phyloP scores from a whole-genome alignment of 1,140 invertebrate species.

The Phymorhynchus buccinoides region DNA sequence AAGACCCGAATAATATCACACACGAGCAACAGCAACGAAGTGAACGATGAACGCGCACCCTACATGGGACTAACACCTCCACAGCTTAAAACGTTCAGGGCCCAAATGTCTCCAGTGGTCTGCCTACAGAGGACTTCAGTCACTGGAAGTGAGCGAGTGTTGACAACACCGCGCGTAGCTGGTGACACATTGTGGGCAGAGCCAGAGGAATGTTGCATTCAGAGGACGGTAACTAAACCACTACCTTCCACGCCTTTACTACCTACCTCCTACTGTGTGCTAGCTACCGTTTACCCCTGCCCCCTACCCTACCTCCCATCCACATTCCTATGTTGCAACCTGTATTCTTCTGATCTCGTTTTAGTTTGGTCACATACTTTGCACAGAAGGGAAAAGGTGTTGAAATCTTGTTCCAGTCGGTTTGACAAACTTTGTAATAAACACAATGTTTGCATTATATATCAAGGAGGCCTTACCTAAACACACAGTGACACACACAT shows the following conservation, averaged over 20 bases:
- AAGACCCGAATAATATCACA: no score
- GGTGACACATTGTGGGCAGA: neutral
- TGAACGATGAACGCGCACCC: no score
- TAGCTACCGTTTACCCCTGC: neutral
- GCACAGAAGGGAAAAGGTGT: no score
- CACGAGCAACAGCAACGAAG: no score
- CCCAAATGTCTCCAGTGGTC: no score
- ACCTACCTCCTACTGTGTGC: neutral
- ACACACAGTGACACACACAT: conserved; percentile 4
- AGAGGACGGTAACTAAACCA: neutral
- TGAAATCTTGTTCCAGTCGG: no score
- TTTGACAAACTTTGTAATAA: no score
- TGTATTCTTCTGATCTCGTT: neutral
- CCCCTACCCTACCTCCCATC: neutral
- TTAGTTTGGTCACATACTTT: no score
- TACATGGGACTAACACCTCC: no score
- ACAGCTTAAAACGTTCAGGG: no score
- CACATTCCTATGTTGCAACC: neutral
- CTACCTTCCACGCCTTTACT: neutral
- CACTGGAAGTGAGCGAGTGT: conserved; percentile 1
- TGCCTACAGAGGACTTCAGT: no score
- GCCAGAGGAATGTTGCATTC: conserved; percentile 6
- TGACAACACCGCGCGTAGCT: neutral
- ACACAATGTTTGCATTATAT: no score
- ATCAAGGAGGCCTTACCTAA: neutral